Evolutionary conservation across 1,140 invertebrate genomes (phyloP), one percentile per base, ranked within the genome.

Genomic region (Trichogramma pretiosum): DNA sequence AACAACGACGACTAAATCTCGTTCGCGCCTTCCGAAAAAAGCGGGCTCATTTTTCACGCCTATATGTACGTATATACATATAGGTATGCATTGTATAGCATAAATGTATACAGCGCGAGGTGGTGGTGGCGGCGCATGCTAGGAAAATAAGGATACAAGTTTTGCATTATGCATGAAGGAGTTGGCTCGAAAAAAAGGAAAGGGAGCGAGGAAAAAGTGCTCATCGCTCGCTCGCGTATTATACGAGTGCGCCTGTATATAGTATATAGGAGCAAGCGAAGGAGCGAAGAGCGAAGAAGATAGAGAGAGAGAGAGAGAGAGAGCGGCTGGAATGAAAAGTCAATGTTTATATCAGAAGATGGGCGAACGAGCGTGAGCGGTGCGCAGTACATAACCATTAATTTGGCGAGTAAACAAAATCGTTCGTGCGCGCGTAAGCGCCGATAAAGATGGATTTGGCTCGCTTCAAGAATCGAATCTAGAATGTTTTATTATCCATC

Each of bases 331-430:
- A 3, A 36, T 37, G 36, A 39, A 22, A 39, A 39, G 13, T 39
- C 26, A 32, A 40, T 47, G 24, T 47, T 40, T 47, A 47, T 39
- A n/a, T n/a, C n/a, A n/a, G n/a, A n/a, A n/a, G n/a, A n/a, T n/a
- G n/a, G n/a, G n/a, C n/a, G n/a, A n/a, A n/a, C n/a, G n/a, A n/a
- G n/a, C n/a, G n/a, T n/a, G n/a, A n/a, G n/a, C n/a, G n/a, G n/a
- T n/a, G n/a, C n/a, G n/a, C n/a, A n/a, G n/a, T n/a, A n/a, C n/a
- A n/a, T n/a, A n/a, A n/a, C n/a, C 14, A 32, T 46, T 26, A 23
- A 30, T 39, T 46, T 33, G 17, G 18, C 40, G 23, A 18, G 13
- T 23, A 21, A 21, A 38, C 19, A 38, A 19, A 38, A n/a, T 3
- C 36, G 23, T 11, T 23, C 13, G 26, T 28, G 26, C 13, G 13